These are phyloP conservation scores for Lampris incognitus DNA, from an alignment of 2,113 vertebrate species.

Conservation along the genomic window DNA sequence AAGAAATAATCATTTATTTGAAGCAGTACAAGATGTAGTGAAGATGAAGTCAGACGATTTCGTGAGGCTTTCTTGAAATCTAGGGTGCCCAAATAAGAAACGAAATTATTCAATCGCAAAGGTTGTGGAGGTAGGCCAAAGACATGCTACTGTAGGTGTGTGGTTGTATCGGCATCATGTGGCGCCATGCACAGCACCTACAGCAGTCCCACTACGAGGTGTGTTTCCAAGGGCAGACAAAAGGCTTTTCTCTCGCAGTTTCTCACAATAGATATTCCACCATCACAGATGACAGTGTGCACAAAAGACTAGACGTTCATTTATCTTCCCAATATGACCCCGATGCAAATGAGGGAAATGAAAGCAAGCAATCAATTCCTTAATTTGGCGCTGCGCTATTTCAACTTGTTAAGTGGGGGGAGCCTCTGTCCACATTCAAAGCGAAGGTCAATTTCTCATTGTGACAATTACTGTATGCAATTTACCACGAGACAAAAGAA, in stretches of 20 bases:
- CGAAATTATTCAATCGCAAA: too few species aligned
- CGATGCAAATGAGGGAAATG: conserved; percentile 73
- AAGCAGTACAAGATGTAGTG: too few species aligned
- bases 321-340: conserved; percentile 65
- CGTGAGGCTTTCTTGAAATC: too few species aligned
- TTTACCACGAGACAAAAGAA: conserved; percentile 57
- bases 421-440: conserved; percentile 60
- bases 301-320: conserved; percentile 67
- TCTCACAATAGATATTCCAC: conserved; percentile 33
- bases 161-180: background rate
- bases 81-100: too few species aligned
- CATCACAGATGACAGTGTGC: conserved; percentile 41
- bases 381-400: conserved; percentile 71
- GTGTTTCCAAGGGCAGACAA: conserved; percentile 38
- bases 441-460: conserved; percentile 71
- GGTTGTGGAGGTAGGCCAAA: too few species aligned
- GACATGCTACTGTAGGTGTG: too few species aligned
- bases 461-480: conserved; percentile 72
- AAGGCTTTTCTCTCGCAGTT: conserved; percentile 31
- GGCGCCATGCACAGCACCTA: conserved; percentile 21
- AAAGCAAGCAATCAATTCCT: conserved; percentile 74
- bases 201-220: conserved; percentile 49
- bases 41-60: too few species aligned
- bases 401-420: conserved; percentile 59
- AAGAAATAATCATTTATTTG: too few species aligned